These are phyloP conservation scores for Hymenopus coronatus DNA, from an alignment of 2,888 invertebrate genomes.

Conservation along the genomic window DNA sequence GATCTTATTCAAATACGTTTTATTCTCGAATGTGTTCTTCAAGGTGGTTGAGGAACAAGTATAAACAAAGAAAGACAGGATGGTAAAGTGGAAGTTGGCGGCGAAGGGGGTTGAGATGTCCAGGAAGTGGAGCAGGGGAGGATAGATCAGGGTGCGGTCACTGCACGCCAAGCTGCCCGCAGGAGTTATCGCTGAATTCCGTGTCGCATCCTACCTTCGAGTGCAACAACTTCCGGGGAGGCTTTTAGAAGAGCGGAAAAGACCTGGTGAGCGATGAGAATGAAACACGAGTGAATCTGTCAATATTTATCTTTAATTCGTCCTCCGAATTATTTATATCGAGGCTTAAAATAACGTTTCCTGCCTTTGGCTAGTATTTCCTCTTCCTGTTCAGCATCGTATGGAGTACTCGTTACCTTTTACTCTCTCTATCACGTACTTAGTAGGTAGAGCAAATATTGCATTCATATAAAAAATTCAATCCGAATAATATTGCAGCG, in stretches of 20 bases:
- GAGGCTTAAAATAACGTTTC: too few relatives aligned
- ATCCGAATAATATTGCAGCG: too few relatives aligned
- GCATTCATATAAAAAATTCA: too few relatives aligned
- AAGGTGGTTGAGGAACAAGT: not conserved
- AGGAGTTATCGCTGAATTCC: not conserved
- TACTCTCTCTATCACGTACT: too few relatives aligned
- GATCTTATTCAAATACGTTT: too few relatives aligned
- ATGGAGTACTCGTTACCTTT: too few relatives aligned
- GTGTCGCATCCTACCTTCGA: not conserved
- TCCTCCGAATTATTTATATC: not conserved
- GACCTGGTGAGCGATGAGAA: not conserved
- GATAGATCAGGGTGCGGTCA: not conserved
- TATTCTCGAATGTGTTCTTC: too few relatives aligned
- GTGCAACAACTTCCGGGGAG: not conserved
- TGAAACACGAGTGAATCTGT: not conserved
- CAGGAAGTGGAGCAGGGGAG: not conserved
- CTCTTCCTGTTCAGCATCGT: too few relatives aligned
- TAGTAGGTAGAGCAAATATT: too few relatives aligned
- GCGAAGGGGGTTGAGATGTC: not conserved
- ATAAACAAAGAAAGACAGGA: not conserved
- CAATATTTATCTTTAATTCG: not conserved
- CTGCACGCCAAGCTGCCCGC: not conserved
- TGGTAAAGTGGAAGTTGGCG: not conserved
- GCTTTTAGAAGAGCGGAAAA: not conserved
- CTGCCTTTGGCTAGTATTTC: too few relatives aligned